These are phyloP conservation scores for Drosophila leonis DNA, from an alignment of 2,888 invertebrate species.

Conservation along the genomic window DNA sequence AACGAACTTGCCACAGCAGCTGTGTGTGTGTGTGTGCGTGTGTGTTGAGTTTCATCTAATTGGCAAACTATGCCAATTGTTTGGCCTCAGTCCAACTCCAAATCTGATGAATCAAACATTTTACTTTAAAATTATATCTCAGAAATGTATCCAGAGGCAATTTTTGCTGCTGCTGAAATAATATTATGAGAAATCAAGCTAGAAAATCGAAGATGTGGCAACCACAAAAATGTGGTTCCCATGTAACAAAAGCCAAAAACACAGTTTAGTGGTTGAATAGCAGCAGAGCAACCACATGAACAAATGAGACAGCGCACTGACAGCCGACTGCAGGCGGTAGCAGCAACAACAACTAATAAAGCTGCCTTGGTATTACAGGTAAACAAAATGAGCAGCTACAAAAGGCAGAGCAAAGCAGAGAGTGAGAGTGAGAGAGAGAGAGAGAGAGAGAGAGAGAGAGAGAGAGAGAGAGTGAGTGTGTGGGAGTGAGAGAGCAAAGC, in stretches of 20 bases:
- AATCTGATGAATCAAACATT: constrained; percentile 5
- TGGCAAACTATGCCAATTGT: constrained; percentile 1
- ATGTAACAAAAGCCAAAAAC: constrained; percentile 82
- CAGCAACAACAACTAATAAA: constrained; percentile 67
- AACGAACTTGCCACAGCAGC: not conserved
- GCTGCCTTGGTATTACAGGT: constrained; percentile 59
- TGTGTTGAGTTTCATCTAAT: constrained; percentile 1
- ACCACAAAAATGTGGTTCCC: constrained; percentile 80
- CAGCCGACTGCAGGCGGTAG: constrained; percentile 51
- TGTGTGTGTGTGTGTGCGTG: not conserved
- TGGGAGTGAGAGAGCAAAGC: constrained; percentile 10
- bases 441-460: constrained; percentile 9
- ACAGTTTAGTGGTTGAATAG: constrained; percentile 83
- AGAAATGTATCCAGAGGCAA: not conserved
- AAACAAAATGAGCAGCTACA: constrained; percentile 61
- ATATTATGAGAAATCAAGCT: constrained; percentile 69
- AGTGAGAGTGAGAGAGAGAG: constrained; percentile 2
- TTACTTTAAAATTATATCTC: not conserved
- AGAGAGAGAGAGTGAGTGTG: not conserved
- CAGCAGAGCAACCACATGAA: constrained; percentile 68
- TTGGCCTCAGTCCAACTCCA: not conserved
- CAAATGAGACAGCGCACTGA: constrained; percentile 49
- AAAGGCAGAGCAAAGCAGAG: constrained; percentile 12
- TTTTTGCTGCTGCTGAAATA: constrained; percentile 37
- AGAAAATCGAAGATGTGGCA: constrained; percentile 72